Percentiles rank a stretch among this genome's conserved stretches.
Evolutionary conservation across 2,113 vertebrate species (phyloP).

Genomic region (Acanthisitta chloris): DNA sequence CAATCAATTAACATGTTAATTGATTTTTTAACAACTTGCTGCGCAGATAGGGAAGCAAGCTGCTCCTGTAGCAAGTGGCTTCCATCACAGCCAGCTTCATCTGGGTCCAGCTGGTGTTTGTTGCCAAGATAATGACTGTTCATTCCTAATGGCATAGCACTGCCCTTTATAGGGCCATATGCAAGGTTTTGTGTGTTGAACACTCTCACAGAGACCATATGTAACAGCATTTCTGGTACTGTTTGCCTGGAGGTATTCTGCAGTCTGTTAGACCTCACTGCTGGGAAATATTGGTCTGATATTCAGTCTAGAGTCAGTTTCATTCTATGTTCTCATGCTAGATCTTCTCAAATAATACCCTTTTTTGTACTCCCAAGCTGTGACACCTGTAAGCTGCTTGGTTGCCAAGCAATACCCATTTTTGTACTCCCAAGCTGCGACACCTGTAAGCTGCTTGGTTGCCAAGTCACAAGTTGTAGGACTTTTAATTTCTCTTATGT

Average conservation of each 20-base stretch:
- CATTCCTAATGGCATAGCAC: not conserved
- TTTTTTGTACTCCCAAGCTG: not conserved
- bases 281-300: not conserved
- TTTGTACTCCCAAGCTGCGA: not conserved
- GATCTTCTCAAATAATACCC: not conserved
- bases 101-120: rapidly evolving
- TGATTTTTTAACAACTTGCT: not conserved
- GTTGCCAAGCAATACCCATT: not conserved
- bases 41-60: not conserved
- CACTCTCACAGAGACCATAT: rapidly evolving
- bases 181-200: not conserved
- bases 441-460: not conserved
- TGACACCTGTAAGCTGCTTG: not conserved
- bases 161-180: not conserved
- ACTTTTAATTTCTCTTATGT: not conserved
- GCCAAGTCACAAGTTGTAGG: too few species aligned
- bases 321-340: not conserved
- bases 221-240: not conserved
- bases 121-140: not conserved
- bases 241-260: not conserved
- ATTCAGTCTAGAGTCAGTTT: not conserved
- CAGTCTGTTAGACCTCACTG: not conserved
- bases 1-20: not conserved
- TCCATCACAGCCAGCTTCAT: not conserved
- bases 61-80: not conserved